Base-by-base conservation (phyloP, 2,797 vertebrate species). In the Channa striata region DNA sequence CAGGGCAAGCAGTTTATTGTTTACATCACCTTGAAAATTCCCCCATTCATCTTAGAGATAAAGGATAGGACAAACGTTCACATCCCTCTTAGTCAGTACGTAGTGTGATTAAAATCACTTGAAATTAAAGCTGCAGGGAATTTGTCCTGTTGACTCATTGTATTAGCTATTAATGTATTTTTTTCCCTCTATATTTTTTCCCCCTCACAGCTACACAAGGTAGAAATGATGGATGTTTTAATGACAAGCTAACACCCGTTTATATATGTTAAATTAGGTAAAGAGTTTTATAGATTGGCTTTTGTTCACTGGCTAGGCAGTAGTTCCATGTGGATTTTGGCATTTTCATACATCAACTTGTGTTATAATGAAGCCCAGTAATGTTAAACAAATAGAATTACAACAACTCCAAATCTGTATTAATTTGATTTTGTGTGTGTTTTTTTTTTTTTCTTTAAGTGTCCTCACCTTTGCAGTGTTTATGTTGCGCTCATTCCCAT, bases 401-500 rank as follows among this genome's bases (percentile, higher is more conserved):
- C 83, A 82, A 85, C 84, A 59, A 68, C 65, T 72, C 50, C 43
- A 30, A 82, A 81, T 85, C 63, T 43, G 37, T 71, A 77, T 62
- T 83, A 80, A 87, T 60, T 78, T 83, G 37, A 79, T 84, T 88
- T 30, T 30, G 25, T 30, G 4, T 30, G 6, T 30, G 4, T 30
- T 30, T 16, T 36, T 30, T 6, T 30, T 30, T 6, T 30, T 39
- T 40, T 85, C 75, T 77, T 56, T 71, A 60, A 74, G 79, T 77
- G 72, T 91, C 89, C 84, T 85, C 85, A 91, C 89, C 84, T 90
- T 86, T 60, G 59, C 79, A 50, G 50, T 90, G 86, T 91, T 92
- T 91, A 86, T 84, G 79, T 91, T 90, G 86, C 89, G 83, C 84
- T 84, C 80, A 59, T 83, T 86, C 87, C 89, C 88, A 70, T 89